Conservation (phyloP, 2,797 vertebrate genomes). For the Hippopotamyrus pictus region DNA sequence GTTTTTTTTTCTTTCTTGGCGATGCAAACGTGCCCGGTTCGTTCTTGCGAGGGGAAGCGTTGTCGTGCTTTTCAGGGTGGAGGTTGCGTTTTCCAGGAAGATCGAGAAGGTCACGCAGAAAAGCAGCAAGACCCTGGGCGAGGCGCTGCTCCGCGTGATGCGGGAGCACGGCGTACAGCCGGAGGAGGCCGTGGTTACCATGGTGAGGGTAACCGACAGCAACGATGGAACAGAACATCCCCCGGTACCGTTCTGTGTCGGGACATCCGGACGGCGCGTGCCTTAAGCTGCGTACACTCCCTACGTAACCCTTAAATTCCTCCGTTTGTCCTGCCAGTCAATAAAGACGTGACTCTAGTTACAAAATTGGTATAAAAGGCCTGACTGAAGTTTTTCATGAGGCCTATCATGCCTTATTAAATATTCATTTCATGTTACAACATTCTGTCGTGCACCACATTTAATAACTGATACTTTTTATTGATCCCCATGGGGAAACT, state of each 20-base stretch:
- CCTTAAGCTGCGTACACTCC: background rate
- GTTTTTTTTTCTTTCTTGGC: background rate
- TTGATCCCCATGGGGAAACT: background rate
- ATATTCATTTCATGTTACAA: background rate
- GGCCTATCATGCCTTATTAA: background rate
- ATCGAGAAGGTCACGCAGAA: constrained; percentile 63
- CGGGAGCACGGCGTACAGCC: constrained; percentile 60
- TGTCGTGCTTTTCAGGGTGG: constrained; percentile 48
- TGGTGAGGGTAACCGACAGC: constrained; percentile 31
- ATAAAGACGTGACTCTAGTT: background rate
- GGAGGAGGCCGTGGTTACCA: constrained; percentile 48
- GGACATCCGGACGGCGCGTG: background rate
- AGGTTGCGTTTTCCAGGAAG: constrained; percentile 56
- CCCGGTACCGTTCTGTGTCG: background rate
- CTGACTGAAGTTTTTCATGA: background rate
- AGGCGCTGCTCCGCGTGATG: constrained; percentile 62
- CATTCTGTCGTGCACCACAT: background rate
- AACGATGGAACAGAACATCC: background rate
- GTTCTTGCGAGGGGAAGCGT: background rate
- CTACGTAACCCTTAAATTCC: background rate
- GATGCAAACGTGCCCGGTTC: background rate
- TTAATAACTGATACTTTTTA: background rate
- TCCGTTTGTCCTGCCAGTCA: background rate
- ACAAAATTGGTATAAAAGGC: background rate
- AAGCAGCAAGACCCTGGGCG: constrained; percentile 66